Evolutionary conservation across 2,113 vertebrate genomes (phyloP).

Genomic region (Cricetomys ansorgei): DNA sequence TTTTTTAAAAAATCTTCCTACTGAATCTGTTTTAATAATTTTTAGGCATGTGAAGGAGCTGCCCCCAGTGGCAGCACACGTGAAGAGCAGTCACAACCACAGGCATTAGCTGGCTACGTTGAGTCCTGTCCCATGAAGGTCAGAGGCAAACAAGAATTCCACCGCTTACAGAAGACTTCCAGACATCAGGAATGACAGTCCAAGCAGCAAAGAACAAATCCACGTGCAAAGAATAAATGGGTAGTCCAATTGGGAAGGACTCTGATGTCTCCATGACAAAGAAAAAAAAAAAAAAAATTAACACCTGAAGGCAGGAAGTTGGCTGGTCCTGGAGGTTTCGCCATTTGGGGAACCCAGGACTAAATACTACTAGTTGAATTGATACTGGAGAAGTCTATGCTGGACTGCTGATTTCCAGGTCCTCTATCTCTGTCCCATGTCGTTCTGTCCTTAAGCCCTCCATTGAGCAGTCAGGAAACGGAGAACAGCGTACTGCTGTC

Average conservation of each 20-base stretch:
- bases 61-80: not conserved
- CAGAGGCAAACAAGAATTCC: not conserved
- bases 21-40: not conserved
- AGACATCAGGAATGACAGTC: not conserved
- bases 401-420: not conserved
- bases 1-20: not conserved
- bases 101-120: not conserved
- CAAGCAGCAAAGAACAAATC: constrained; percentile 8
- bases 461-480: constrained; percentile 33
- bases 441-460: constrained; percentile 2
- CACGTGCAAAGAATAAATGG: not conserved
- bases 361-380: not conserved
- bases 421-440: not conserved
- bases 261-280: not conserved
- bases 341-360: not conserved
- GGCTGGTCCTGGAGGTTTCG: not conserved
- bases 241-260: not conserved
- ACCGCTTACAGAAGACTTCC: not conserved
- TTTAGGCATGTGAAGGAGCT: not conserved
- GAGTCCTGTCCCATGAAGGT: not conserved
- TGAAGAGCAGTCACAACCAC: not conserved
- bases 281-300: not conserved
- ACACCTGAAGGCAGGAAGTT: not conserved
- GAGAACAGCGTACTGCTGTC: constrained; percentile 42
- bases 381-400: not conserved